Percentiles rank a stretch among this genome's conserved stretches.
Conservation (phyloP, 2,888 invertebrate species). For the Eupithecia inturbata region DNA sequence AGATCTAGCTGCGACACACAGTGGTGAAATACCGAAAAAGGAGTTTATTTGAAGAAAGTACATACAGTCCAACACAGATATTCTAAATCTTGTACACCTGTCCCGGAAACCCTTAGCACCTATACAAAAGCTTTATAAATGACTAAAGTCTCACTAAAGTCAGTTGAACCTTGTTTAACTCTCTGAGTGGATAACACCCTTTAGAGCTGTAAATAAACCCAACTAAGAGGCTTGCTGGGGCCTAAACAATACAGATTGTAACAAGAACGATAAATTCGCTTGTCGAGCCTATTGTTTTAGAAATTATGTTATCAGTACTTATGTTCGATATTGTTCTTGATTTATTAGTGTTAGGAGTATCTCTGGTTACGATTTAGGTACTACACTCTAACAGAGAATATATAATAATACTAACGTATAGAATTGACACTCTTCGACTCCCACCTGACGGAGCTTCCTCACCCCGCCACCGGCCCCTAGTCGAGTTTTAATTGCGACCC, state of each 20-base stretch:
- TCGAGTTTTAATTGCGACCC: too few species aligned
- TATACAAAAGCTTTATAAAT: too few species aligned
- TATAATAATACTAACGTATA: too few species aligned
- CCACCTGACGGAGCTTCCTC: too few species aligned
- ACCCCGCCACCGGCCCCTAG: too few species aligned
- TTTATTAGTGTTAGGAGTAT: conserved; percentile 21
- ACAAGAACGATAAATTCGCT: conserved; percentile 58
- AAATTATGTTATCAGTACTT: conserved; percentile 50
- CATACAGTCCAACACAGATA: too few species aligned
- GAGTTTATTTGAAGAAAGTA: too few species aligned
- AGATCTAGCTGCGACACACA: too few species aligned
- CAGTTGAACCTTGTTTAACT: not conserved
- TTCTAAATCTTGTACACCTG: too few species aligned
- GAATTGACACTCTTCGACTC: too few species aligned
- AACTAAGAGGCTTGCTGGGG: conserved; percentile 48
- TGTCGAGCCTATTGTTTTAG: conserved; percentile 47
- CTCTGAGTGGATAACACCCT: conserved; percentile 21
- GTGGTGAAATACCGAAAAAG: too few species aligned
- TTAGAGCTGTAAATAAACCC: conserved; percentile 50
- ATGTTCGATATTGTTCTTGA: conserved; percentile 49
- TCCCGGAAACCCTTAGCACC: not conserved
- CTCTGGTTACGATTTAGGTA: not conserved
- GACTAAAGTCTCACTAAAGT: not conserved
- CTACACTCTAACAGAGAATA: not conserved
- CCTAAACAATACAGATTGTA: conserved; percentile 55